A percentile compares a stretch with the other conserved stretches of the same genome.
These are phyloP conservation scores for Brenthis hecate DNA, from an alignment of 2,888 invertebrate genomes.

Conservation along the genomic window DNA sequence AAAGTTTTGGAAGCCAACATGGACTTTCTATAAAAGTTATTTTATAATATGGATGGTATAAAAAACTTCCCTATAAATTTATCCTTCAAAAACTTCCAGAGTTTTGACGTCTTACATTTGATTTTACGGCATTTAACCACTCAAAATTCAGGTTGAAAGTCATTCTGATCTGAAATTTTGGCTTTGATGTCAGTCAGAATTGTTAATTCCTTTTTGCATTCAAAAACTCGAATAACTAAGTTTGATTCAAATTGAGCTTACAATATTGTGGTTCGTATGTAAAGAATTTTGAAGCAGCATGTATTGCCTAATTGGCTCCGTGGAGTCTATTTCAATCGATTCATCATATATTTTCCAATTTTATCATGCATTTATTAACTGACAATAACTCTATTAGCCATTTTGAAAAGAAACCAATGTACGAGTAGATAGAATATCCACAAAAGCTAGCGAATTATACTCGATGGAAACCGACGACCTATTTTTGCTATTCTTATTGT, in stretches of 20 bases:
- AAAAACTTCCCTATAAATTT: constrained; percentile 21
- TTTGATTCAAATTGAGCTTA: constrained; percentile 11
- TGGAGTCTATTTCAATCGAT: constrained; percentile 10
- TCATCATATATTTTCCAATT: constrained; percentile 4
- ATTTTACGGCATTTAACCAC: constrained; percentile 25
- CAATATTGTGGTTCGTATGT: constrained; percentile 14
- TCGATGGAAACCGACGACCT: constrained; percentile 11
- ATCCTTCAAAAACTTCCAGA: constrained; percentile 19
- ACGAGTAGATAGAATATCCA: background rate
- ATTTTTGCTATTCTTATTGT: constrained; percentile 16
- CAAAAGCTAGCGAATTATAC: constrained; percentile 19
- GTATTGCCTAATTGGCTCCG: constrained; percentile 20
- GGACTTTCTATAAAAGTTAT: constrained; percentile 15
- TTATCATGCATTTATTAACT: constrained; percentile 15
- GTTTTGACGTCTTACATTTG: constrained; percentile 21
- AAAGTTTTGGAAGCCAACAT: constrained; percentile 22
- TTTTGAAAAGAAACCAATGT: constrained; percentile 8
- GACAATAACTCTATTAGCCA: constrained; percentile 11
- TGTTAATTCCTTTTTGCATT: constrained; percentile 18
- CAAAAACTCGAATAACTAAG: constrained; percentile 16
- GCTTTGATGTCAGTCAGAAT: constrained; percentile 23
- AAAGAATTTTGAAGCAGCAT: constrained; percentile 19
- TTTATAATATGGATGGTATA: constrained; percentile 18
- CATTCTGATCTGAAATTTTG: constrained; percentile 21
- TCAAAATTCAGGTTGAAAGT: constrained; percentile 21